These are phyloP conservation scores for Megalopta genalis DNA, from an alignment of 1,140 invertebrate species.

Conservation along the genomic window DNA sequence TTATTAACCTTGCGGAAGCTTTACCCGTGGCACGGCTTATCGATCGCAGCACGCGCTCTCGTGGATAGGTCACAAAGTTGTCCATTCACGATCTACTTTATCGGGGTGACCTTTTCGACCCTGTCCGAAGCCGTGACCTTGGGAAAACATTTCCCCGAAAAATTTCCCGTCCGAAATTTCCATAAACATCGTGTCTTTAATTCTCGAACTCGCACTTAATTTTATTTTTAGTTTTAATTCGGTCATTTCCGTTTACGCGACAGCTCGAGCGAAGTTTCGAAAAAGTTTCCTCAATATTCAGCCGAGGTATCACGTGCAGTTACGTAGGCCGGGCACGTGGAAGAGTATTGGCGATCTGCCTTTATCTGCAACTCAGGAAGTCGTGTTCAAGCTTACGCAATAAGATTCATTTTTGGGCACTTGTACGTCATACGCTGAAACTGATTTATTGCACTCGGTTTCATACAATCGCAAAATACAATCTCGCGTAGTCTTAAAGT, in stretches of 20 bases:
- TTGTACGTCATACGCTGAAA: too few species aligned
- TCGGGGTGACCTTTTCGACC: constrained; percentile 8
- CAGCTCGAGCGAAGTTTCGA: too few species aligned
- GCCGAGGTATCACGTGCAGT: constrained; percentile 6
- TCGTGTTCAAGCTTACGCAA: not conserved
- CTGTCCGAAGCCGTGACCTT: not conserved
- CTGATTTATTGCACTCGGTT: too few species aligned
- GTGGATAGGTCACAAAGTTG: constrained; percentile 5
- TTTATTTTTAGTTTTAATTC: too few species aligned
- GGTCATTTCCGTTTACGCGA: too few species aligned
- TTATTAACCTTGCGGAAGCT: constrained; percentile 27
- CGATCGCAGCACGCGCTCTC: constrained; percentile 28
- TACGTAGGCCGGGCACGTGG: not conserved
- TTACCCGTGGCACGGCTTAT: constrained; percentile 33
- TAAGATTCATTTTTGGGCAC: not conserved
- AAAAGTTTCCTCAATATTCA: too few species aligned
- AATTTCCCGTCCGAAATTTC: not conserved
- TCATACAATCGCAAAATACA: too few species aligned
- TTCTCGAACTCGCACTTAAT: too few species aligned
- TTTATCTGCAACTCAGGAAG: not conserved
- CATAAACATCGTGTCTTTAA: too few species aligned
- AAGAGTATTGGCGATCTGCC: constrained; percentile 35
- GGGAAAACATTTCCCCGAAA: not conserved
- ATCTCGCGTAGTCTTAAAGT: too few species aligned
- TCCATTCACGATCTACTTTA: constrained; percentile 16